Evolutionary conservation across 2,888 invertebrate species (phyloP).

Genomic region (Luffia ferchaultella): DNA sequence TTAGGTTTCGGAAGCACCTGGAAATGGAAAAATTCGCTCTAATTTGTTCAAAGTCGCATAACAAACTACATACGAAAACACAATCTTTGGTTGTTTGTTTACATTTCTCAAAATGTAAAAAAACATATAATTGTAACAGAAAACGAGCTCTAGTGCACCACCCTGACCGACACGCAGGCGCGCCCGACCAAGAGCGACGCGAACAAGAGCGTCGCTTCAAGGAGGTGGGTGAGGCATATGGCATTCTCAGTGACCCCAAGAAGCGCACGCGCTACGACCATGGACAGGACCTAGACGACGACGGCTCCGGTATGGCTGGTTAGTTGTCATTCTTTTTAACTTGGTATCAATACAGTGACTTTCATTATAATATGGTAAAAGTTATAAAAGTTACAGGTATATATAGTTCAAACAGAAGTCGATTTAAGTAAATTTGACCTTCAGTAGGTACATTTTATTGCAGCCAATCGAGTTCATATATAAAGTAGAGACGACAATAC

Average conservation of each 20-base stretch:
- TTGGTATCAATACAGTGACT: neutral
- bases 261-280: conserved; percentile 91
- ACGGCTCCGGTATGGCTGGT: conserved; percentile 59
- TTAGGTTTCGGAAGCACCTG: no score
- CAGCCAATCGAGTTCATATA: no score
- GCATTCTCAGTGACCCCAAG: conserved; percentile 88
- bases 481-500: no score
- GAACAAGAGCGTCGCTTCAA: conserved; percentile 95
- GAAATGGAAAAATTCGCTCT: no score
- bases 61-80: no score
- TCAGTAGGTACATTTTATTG: no score
- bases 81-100: no score
- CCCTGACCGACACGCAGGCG: conserved; percentile 93
- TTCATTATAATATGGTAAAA: neutral
- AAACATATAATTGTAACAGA: conserved; percentile 38
- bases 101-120: no score
- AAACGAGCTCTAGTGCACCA: conserved; percentile 91
- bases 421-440: no score
- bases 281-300: conserved; percentile 88
- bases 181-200: conserved; percentile 82
- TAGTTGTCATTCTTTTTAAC: conserved; percentile 1
- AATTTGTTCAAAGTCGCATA: no score
- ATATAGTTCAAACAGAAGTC: neutral
- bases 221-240: conserved; percentile 96
- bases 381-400: neutral